Evolutionary conservation across 2,113 vertebrate genomes (phyloP).

Genomic region (Alces alces): DNA sequence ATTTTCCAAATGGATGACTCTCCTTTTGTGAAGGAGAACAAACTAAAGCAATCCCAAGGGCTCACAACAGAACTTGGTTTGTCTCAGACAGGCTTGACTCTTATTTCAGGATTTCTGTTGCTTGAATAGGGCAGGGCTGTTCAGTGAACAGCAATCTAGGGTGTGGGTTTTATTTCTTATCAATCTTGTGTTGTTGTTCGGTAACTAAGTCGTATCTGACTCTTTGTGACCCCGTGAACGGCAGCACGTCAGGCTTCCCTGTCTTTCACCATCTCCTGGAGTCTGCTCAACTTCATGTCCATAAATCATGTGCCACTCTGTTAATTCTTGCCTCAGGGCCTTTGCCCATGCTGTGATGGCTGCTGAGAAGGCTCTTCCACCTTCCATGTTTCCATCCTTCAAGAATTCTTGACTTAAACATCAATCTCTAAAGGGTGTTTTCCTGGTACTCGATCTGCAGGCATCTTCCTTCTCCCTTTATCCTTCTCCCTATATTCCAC

Average conservation of each 20-base stretch:
- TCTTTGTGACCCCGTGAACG: background rate
- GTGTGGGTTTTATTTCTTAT: background rate
- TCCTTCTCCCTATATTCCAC: background rate
- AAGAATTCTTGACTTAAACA: background rate
- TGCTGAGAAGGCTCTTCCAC: background rate
- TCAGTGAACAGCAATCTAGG: background rate
- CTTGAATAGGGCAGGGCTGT: background rate
- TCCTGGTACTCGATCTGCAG: background rate
- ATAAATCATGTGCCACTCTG: background rate
- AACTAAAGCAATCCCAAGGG: background rate
- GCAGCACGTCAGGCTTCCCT: background rate
- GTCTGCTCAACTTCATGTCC: background rate
- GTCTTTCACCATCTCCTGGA: background rate
- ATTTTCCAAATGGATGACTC: background rate
- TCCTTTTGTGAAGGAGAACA: background rate
- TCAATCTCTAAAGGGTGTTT: background rate
- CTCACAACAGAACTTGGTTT: background rate
- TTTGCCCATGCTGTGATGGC: background rate
- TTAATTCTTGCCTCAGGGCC: background rate
- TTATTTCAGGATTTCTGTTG: background rate
- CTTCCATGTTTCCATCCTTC: background rate
- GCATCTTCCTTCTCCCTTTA: background rate
- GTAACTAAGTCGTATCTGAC: background rate
- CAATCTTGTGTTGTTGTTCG: background rate
- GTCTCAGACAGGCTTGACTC: background rate